Evolutionary conservation across 1,140 invertebrate species (phyloP).

Genomic region (Bombus sylvicola): DNA sequence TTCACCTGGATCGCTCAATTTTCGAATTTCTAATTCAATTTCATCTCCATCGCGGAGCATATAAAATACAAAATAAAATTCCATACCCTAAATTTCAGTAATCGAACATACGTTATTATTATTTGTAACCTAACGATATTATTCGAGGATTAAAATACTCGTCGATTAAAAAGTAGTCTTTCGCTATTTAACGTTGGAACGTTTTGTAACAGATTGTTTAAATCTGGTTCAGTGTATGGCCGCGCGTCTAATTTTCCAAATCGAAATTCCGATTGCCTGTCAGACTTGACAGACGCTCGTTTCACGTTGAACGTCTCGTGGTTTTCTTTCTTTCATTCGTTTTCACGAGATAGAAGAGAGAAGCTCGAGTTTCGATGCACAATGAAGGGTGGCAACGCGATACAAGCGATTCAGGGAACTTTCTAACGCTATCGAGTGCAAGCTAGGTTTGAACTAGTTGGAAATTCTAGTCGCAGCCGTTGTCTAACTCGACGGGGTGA

Average conservation of each 20-base stretch:
- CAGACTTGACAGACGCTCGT: background rate
- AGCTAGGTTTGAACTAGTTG: slow-evolving; percentile 36
- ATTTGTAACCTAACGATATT: no score
- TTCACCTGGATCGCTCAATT: no score
- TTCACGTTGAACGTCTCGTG: background rate
- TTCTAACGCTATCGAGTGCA: slow-evolving; percentile 33
- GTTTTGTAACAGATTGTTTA: no score
- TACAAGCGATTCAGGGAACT: slow-evolving; percentile 7
- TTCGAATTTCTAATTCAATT: no score
- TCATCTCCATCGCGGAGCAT: no score
- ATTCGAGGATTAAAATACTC: no score
- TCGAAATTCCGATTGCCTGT: no score
- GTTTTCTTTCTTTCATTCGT: background rate
- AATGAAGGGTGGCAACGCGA: background rate
- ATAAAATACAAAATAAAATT: no score
- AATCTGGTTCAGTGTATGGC: no score
- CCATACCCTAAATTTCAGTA: no score
- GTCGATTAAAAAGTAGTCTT: no score
- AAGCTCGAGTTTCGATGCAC: background rate
- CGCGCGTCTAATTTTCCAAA: background rate
- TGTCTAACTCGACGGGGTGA: slow-evolving; percentile 28
- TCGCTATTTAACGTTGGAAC: no score
- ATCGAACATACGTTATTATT: background rate
- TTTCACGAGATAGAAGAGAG: background rate
- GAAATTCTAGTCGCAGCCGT: slow-evolving; percentile 14